A percentile compares a stretch with the other conserved stretches of the same genome.
phyloP scores from a whole-genome alignment of 2,888 invertebrate species.

The Tenodera sinensis region DNA sequence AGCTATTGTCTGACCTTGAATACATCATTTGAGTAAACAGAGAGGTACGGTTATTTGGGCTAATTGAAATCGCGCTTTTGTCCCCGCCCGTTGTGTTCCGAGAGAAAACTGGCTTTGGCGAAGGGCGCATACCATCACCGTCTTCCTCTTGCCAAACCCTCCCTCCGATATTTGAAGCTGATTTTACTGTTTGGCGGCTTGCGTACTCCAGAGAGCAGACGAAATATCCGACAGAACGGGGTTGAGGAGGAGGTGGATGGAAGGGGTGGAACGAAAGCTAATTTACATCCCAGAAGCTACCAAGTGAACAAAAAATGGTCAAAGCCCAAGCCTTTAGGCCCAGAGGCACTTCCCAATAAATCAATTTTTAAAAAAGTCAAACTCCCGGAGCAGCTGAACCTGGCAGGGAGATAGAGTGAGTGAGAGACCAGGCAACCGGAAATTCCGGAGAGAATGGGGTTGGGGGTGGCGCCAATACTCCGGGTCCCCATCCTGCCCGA shows the following conservation, averaged over 20 bases:
- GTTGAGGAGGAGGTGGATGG: neutral
- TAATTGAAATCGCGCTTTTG: neutral
- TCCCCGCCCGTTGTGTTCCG: neutral
- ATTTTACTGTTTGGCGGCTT: conserved; percentile 9
- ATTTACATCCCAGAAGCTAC: conserved; percentile 19
- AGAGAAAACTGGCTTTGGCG: neutral
- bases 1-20: no score
- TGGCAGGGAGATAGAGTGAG: neutral
- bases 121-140: neutral
- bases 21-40: no score
- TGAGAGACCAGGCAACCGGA: conserved; percentile 6
- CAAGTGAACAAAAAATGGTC: conserved; percentile 11
- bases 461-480: neutral
- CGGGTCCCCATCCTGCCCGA: conserved; percentile 4
- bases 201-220: neutral
- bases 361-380: conserved; percentile 22
- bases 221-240: neutral
- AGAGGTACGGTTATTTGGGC: neutral
- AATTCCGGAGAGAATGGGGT: conserved; percentile 11
- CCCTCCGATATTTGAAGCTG: conserved; percentile 16
- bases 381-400: conserved; percentile 14
- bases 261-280: neutral
- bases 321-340: conserved; percentile 18
- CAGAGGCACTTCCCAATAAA: conserved; percentile 23
- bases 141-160: neutral